Percentiles rank a stretch among this genome's conserved stretches.
These are phyloP conservation scores for Dicentrarchus labrax DNA, from an alignment of 2,113 vertebrate genomes.

Conservation along the genomic window DNA sequence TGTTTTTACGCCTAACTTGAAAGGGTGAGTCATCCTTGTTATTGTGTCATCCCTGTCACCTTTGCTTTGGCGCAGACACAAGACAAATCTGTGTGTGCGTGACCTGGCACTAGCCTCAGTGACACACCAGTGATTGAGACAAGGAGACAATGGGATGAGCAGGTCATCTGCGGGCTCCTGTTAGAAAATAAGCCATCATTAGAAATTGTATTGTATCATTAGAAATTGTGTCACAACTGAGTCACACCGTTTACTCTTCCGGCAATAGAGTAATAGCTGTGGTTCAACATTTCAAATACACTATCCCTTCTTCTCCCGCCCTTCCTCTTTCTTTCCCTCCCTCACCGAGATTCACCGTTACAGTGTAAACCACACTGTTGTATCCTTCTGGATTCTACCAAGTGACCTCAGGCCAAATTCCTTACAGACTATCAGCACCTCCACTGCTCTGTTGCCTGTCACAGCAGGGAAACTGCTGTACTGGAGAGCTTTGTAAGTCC, in stretches of 20 bases:
- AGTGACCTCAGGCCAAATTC: constrained; percentile 59
- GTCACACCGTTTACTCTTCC: constrained; percentile 25
- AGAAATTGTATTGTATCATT: constrained; percentile 46
- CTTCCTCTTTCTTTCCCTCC: neutral
- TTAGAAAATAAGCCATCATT: constrained; percentile 40
- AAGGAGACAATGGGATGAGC: constrained; percentile 47
- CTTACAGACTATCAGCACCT: constrained; percentile 40
- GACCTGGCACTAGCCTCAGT: constrained; percentile 43
- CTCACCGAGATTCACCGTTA: constrained; percentile 49
- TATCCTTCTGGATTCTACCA: constrained; percentile 51
- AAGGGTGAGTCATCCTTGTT: constrained; percentile 61
- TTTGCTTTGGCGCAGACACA: constrained; percentile 56
- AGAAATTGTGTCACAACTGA: constrained; percentile 27
- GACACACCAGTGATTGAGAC: constrained; percentile 47
- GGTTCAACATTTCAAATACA: constrained; percentile 40
- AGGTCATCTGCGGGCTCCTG: constrained; percentile 26
- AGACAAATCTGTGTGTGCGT: constrained; percentile 61
- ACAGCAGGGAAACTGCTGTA: constrained; percentile 20
- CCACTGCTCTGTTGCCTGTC: constrained; percentile 24
- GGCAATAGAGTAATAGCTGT: constrained; percentile 21
- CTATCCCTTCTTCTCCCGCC: neutral
- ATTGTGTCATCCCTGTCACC: constrained; percentile 76
- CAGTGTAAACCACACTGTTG: constrained; percentile 37
- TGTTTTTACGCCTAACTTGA: constrained; percentile 52
- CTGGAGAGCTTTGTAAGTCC: constrained; percentile 21